Conservation (phyloP, 2,113 vertebrate species). For the Perccottus glenii region DNA sequence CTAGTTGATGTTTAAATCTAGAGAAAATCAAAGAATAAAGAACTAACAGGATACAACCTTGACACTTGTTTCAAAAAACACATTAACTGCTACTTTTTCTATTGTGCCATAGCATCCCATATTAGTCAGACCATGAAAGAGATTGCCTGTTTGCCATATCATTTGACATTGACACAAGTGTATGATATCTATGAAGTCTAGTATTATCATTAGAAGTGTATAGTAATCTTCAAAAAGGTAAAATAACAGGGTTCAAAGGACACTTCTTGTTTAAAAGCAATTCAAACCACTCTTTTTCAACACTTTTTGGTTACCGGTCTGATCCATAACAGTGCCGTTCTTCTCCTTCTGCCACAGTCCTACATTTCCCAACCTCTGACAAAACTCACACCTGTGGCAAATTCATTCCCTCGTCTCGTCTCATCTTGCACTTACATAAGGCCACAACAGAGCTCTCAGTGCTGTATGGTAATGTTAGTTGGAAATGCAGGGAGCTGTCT, state of each 20-base stretch:
- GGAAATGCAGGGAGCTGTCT: constrained; percentile 41
- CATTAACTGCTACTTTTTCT: too few relatives aligned
- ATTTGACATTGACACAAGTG: not conserved
- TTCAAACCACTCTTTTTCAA: not conserved
- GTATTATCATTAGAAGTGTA: not conserved
- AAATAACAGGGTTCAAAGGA: not conserved
- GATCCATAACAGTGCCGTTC: not conserved
- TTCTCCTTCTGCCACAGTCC: constrained; percentile 17
- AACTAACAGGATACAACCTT: too few relatives aligned
- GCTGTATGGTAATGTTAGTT: constrained; percentile 55
- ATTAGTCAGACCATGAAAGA: too few relatives aligned
- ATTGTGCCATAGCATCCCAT: too few relatives aligned
- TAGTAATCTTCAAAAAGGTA: not conserved
- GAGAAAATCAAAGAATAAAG: too few relatives aligned
- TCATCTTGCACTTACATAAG: constrained; percentile 60
- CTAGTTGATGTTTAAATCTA: not conserved
- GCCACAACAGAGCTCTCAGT: constrained; percentile 54
- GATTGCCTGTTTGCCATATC: too few relatives aligned
- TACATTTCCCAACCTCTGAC: constrained; percentile 55
- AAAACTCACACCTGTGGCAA: constrained; percentile 68
- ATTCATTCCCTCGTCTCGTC: constrained; percentile 61
- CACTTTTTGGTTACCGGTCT: not conserved
- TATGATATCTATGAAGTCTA: not conserved
- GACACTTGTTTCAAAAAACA: too few relatives aligned
- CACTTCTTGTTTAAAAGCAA: not conserved